A percentile compares a stretch with the other conserved stretches of the same genome.
phyloP scores from a whole-genome alignment of 2,113 vertebrate genomes.

The Mugil cephalus region DNA sequence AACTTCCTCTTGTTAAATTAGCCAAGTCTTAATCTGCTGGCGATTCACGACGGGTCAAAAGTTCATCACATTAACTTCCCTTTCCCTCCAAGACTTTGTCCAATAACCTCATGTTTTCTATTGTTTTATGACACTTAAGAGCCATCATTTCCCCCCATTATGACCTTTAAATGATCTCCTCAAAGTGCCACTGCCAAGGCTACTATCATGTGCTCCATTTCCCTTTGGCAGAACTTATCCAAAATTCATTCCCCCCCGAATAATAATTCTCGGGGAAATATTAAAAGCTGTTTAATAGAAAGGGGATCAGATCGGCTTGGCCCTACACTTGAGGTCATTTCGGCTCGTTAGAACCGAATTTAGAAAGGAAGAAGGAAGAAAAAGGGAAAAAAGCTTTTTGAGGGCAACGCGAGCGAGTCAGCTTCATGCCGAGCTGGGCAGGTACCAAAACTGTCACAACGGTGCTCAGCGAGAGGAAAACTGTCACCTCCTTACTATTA shows the following conservation, averaged over 20 bases:
- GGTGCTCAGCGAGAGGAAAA: slow-evolving; percentile 56
- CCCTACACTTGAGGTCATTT: slow-evolving; percentile 57
- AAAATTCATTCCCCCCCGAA: slow-evolving; percentile 64
- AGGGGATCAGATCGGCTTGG: slow-evolving; percentile 56
- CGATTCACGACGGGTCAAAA: slow-evolving; percentile 33
- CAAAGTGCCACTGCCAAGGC: slow-evolving; percentile 61
- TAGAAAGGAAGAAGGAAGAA: slow-evolving; percentile 22
- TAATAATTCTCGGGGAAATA: slow-evolving; percentile 70
- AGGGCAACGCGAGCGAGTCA: slow-evolving; percentile 20
- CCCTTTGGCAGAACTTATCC: slow-evolving; percentile 67
- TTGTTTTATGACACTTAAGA: slow-evolving; percentile 64
- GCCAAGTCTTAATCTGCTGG: slow-evolving; percentile 29
- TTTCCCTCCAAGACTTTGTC: slow-evolving; percentile 54
- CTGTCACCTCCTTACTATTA: slow-evolving; percentile 81
- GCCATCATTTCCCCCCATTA: slow-evolving; percentile 68
- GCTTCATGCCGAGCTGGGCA: slow-evolving; percentile 47
- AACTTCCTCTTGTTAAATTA: slow-evolving; percentile 50
- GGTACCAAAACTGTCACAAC: slow-evolving; percentile 63
- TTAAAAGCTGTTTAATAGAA: slow-evolving; percentile 68
- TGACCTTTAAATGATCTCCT: slow-evolving; percentile 68
- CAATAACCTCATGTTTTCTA: slow-evolving; percentile 63
- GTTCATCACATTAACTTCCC: slow-evolving; percentile 29
- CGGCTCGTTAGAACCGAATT: slow-evolving; percentile 53
- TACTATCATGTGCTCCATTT: slow-evolving; percentile 68
- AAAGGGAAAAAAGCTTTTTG: neutral